Conservation (phyloP, 1,140 invertebrate species). For the Aethina tumida region DNA sequence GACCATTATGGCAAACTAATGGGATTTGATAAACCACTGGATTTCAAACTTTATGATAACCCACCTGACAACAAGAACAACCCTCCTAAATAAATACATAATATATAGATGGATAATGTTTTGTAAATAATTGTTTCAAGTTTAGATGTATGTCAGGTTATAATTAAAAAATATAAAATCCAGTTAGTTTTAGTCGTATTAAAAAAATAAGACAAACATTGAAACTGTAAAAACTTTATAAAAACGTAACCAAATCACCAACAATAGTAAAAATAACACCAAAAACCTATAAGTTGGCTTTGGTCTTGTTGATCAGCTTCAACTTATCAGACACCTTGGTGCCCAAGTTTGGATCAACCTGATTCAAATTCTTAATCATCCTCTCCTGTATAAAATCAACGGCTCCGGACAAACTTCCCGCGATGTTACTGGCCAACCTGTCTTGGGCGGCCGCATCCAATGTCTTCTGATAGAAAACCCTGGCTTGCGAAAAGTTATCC, state of each 20-base stretch:
- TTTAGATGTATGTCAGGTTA: no score
- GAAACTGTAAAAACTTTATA: no score
- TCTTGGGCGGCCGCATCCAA: constrained; percentile 61
- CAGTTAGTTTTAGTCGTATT: no score
- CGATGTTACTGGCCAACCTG: constrained; percentile 73
- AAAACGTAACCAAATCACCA: no score
- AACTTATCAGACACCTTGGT: constrained; percentile 52
- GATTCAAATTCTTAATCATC: constrained; percentile 64
- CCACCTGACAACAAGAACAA: no score
- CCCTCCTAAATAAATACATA: no score
- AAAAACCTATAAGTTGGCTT: constrained; percentile 28
- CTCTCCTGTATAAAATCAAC: constrained; percentile 79
- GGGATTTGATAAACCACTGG: constrained; percentile 83
- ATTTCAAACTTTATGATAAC: constrained; percentile 52
- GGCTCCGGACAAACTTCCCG: constrained; percentile 62
- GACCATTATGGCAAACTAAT: constrained; percentile 74
- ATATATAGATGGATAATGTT: no score
- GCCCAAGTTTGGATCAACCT: constrained; percentile 58
- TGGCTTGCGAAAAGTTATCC: constrained; percentile 84
- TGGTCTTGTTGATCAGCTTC: constrained; percentile 18
- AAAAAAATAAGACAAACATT: no score
- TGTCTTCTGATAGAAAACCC: constrained; percentile 70
- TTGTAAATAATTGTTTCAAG: no score
- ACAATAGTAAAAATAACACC: not conserved
- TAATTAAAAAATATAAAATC: no score